Percentiles rank a stretch among this genome's conserved stretches.
Evolutionary conservation across 1,140 invertebrate species (phyloP).

Genomic region (Zaprionus africanus): DNA sequence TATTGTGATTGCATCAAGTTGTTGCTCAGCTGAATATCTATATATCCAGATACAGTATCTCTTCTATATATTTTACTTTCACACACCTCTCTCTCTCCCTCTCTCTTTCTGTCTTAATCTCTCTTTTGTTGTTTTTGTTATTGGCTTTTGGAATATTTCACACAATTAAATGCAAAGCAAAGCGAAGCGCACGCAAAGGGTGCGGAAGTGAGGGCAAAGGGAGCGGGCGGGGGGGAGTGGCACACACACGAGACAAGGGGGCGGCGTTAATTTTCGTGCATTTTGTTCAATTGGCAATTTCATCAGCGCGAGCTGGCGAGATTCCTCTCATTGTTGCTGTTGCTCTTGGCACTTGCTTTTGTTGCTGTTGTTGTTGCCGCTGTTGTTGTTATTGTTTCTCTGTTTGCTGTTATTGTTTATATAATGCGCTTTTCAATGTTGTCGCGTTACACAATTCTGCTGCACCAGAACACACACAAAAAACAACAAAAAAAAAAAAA

Average conservation of each 20-base stretch:
- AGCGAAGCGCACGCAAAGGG: conserved; percentile 23
- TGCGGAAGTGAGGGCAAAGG: not conserved
- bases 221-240: not conserved
- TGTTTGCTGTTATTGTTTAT: conserved; percentile 37
- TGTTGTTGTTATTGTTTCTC: conserved; percentile 13
- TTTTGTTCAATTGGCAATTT: conserved; percentile 48
- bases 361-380: conserved; percentile 20
- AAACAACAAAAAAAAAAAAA: not conserved
- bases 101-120: not conserved
- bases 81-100: conserved; percentile 4
- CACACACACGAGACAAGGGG: not conserved
- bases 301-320: conserved; percentile 19
- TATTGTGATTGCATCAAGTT: conserved; percentile 1
- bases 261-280: conserved; percentile 49
- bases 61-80: conserved; percentile 17
- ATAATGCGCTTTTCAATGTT: conserved; percentile 45
- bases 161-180: conserved; percentile 74
- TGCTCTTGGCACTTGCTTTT: conserved; percentile 13
- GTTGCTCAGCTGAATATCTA: conserved; percentile 21
- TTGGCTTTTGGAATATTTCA: conserved; percentile 48
- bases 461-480: not conserved
- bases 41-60: not conserved
- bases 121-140: conserved; percentile 10
- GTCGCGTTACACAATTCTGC: conserved; percentile 24
- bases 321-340: conserved; percentile 15